Evolutionary conservation across 2,113 vertebrate genomes (phyloP), one percentile per base, ranked within the genome.

Genomic region (Aepyceros melampus): DNA sequence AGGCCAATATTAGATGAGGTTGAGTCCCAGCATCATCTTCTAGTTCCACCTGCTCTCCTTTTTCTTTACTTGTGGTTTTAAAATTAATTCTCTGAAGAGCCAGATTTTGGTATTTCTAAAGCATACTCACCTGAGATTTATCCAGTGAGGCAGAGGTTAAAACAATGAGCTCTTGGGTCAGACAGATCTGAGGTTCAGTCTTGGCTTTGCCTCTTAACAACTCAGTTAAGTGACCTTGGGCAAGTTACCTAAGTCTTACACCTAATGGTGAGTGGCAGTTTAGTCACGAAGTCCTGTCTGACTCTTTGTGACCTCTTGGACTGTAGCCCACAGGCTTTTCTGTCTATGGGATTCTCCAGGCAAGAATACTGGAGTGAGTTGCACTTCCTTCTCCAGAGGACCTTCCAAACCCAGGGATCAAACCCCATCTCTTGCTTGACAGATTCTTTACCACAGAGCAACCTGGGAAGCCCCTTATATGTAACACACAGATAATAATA

Each of bases 21-120:
- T 82, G 43, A 36, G 64, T 45, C 82, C 5, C 7, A 78, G 81
- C 31, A 33, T 89, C 19, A 0, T 91, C 85, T 95, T 92, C 82
- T 81, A 56, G 81, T 95, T 95, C 71, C 49, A 90, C 58, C 56
- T 90, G 31, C 51, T 92, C 60, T 85, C 88, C 47, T 93, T 82
- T 40, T 43, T 94, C 58, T 78, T 93, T 79, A 76, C 58, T 90
- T 92, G 33, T 51, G 31, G 17, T 56, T 96, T 94, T 76, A 43
- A 94, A 95, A 79, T 85, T 53, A 97, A 84, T 95, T 82, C 49
- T 93, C 29, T 25, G 29, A 94, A 62, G 17, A 87, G 60, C 58
- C 76, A 51, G 58, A 90, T 91, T 83, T 67, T 82, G 56, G 25
- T 79, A 58, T 94, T 92, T 83, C 93, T 87, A 92, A 96, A 79